A percentile compares a stretch with the other conserved stretches of the same genome.
phyloP scores from a whole-genome alignment of 2,888 invertebrate species.

The Cinara cedri region DNA sequence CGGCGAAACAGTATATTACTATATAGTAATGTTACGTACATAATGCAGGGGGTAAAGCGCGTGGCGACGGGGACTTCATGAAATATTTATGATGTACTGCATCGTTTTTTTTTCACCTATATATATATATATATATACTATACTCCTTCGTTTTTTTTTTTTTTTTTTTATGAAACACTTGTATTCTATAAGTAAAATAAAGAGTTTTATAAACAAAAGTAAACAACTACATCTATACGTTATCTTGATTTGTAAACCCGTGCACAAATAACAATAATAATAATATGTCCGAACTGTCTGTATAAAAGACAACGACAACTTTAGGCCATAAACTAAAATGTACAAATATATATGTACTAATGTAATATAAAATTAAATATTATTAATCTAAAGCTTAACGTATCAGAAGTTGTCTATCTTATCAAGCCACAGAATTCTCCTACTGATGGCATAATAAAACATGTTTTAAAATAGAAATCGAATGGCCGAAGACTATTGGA shows the following conservation, averaged over 20 bases:
- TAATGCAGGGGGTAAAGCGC: not conserved
- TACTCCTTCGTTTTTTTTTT: constrained; percentile 25
- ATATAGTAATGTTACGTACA: not conserved
- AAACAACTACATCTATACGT: not conserved
- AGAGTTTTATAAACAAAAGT: constrained; percentile 21
- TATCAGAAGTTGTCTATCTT: too few species aligned
- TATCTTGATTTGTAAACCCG: not conserved
- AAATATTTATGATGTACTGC: constrained; percentile 52
- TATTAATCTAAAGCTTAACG: too few species aligned
- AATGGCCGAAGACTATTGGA: too few species aligned
- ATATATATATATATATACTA: constrained; percentile 54
- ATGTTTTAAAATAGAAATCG: too few species aligned
- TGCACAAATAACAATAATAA: not conserved
- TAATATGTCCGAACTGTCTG: not conserved
- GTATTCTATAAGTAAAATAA: not conserved
- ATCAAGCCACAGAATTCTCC: too few species aligned
- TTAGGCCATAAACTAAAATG: too few species aligned
- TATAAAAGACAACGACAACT: too few species aligned
- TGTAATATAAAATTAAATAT: too few species aligned
- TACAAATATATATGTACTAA: too few species aligned
- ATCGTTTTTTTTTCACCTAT: constrained; percentile 37
- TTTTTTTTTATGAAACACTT: too few species aligned
- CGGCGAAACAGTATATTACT: not conserved
- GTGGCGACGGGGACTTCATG: constrained; percentile 24
- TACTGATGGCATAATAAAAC: too few species aligned